Base-by-base conservation (phyloP, 2,888 invertebrate species). In the Andricus curvator region DNA sequence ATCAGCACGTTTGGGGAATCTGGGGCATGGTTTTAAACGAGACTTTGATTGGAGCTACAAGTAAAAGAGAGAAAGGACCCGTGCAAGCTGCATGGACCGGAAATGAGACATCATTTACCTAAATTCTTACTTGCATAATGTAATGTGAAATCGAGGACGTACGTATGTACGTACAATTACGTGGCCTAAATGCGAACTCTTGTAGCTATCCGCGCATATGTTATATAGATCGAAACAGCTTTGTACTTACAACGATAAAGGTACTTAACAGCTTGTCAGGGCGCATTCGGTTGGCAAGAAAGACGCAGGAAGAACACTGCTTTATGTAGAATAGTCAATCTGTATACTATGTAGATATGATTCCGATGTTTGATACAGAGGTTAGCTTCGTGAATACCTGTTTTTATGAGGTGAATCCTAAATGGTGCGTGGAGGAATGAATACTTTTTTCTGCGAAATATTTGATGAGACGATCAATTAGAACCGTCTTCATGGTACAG, bases 61-160 rank as follows among this genome's bases (percentile, higher is more conserved):
- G 86, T 86, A 85, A 84, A 85, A 83, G 85, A 83, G 86, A 85
- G 85, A 83, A 70, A 74, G 74, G 33, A 37, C 33, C 56, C 15
- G 33, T 84, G 89, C 88, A 87, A 87, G 85, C 86, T 86, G 84
- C 86, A 81, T 76, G 78, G 82, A 84, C 88, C 89, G 89, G 89
- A 90, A 88, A 85, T 88, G 86, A 86, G 88, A 85, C 89, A 83
- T 88, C 84, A 82, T 83, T 83, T 84, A 83, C 80, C 79, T 80
- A 82, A 84, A 80, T 83, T 81, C 77, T 82, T 79, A 76, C 83
- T 83, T 83, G 81, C 83, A 79, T 83, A 82, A 84, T 81, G 82
- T 83, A 83, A 83, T 81, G 82, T 80, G 82, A 84, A 84, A 84
- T 84, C 83, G 84, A 81, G 82, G 83, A 82, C 83, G 67, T 17